Evolutionary conservation across 2,797 vertebrate species (phyloP).

Genomic region (Chloroceryle amazona): DNA sequence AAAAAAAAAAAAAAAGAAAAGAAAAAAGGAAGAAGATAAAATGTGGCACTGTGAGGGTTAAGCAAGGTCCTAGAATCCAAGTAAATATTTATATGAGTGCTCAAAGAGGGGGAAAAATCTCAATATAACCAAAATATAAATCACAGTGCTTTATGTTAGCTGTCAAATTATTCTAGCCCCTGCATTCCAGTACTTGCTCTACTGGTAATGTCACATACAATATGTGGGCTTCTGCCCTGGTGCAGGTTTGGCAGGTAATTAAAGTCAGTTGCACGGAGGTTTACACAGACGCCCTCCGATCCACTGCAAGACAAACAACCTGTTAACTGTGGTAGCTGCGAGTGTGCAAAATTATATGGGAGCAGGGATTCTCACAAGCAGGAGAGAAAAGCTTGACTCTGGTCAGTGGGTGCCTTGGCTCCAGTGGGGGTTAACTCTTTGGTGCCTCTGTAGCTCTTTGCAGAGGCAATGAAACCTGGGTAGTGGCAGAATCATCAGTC

Average conservation of each 20-base stretch:
- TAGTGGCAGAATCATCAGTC: background rate
- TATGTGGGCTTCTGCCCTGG: slow-evolving; percentile 49
- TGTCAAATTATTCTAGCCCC: slow-evolving; percentile 78
- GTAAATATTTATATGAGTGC: slow-evolving; percentile 84
- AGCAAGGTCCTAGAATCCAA: slow-evolving; percentile 75
- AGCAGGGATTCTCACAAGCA: background rate
- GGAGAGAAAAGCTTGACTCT: background rate
- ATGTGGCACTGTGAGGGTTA: slow-evolving; percentile 73
- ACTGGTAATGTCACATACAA: slow-evolving; percentile 65
- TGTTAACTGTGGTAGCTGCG: slow-evolving; percentile 36
- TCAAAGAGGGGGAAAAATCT: slow-evolving; percentile 73
- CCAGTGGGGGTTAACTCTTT: background rate
- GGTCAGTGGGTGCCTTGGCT: background rate
- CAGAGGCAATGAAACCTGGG: background rate
- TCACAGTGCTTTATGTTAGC: slow-evolving; percentile 77
- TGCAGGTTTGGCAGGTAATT: slow-evolving; percentile 76
- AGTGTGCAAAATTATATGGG: background rate
- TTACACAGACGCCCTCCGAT: slow-evolving; percentile 57
- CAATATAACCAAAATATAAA: slow-evolving; percentile 79
- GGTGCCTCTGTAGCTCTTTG: background rate
- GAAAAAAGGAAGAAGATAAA: slow-evolving; percentile 42
- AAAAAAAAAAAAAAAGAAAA: background rate
- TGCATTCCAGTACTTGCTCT: slow-evolving; percentile 72
- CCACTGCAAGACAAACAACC: slow-evolving; percentile 52
- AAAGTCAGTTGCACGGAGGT: slow-evolving; percentile 62